Base-by-base conservation (phyloP, 2,113 vertebrate genomes). In the Callithrix jacchus region DNA sequence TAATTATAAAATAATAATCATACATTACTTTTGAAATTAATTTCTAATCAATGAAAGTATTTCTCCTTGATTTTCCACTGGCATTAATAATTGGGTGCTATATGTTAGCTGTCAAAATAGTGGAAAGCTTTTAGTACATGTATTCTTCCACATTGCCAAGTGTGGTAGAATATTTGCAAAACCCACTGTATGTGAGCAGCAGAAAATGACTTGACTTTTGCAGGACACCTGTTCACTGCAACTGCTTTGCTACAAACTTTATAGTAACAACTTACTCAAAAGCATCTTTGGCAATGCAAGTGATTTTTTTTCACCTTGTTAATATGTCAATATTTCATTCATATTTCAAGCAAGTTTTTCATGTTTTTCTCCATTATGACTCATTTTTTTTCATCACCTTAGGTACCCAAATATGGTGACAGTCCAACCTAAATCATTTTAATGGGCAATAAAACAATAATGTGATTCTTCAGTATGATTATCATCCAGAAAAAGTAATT, bases 31-130 rank as follows among this genome's bases (percentile, higher is more conserved):
- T 85, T 37, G 5, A 97, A 95, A 95, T 96, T 95, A 95, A 91
- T 92, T 92, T 85, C 45, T 74, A 97, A 70, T 82, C 27, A 77
- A 92, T 87, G 3, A 79, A 85, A 90, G 21, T 77, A 4, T 95
- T 87, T 91, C 70, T 83, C 89, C 73, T 80, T 84, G 82, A 91
- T 95, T 92, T 92, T 52, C 52, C 68, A 49, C 37, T 79, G 54
- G 42, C 82, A 94, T 96, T 95, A 96, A 89, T 93, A 98, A 94
- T 97, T 97, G 96, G 97, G 27, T 71, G 73, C 56, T 95, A 74
- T 89, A 96, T 96, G 95, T 64, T 95, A 95, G 54, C 89, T 97
- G 95, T 97, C 97, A 96, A 97, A 98, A 97, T 92, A 97, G 77
- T 97, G 93, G 91, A 92, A 97, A 76, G 20, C 42, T 58, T 35